These are phyloP conservation scores for Catotricha subobsoleta DNA, from an alignment of 2,888 invertebrate genomes.

Conservation along the genomic window DNA sequence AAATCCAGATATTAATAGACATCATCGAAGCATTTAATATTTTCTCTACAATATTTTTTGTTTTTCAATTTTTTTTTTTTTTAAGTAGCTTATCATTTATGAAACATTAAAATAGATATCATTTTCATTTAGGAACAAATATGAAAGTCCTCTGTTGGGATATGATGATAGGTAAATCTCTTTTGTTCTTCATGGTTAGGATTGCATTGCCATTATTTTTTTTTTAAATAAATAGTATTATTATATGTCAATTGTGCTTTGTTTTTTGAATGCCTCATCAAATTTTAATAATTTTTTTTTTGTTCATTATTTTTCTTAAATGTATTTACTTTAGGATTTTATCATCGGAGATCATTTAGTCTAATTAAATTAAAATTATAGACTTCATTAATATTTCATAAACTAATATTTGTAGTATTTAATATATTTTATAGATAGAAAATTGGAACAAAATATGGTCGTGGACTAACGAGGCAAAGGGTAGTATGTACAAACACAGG, in stretches of 20 bases:
- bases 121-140: constrained; percentile 20
- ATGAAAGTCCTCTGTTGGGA: constrained; percentile 26
- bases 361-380: too few species aligned
- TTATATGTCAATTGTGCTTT: too few species aligned
- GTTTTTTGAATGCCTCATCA: neutral
- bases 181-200: constrained; percentile 1
- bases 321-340: too few species aligned
- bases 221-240: too few species aligned
- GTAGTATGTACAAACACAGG: neutral
- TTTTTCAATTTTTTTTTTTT: neutral
- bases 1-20: neutral
- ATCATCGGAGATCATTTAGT: too few species aligned
- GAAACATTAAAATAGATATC: neutral
- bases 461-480: constrained; percentile 24
- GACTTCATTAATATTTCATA: too few species aligned
- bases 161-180: constrained; percentile 26
- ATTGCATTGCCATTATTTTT: neutral
- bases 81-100: neutral
- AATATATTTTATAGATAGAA: constrained; percentile 41
- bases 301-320: too few species aligned
- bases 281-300: too few species aligned
- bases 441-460: constrained; percentile 44
- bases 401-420: constrained; percentile 25
- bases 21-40: neutral
- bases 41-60: constrained; percentile 3